Percentiles rank a stretch among this genome's conserved stretches.
Conservation (phyloP, 2,113 vertebrate genomes). For the Glareola pratincola region DNA sequence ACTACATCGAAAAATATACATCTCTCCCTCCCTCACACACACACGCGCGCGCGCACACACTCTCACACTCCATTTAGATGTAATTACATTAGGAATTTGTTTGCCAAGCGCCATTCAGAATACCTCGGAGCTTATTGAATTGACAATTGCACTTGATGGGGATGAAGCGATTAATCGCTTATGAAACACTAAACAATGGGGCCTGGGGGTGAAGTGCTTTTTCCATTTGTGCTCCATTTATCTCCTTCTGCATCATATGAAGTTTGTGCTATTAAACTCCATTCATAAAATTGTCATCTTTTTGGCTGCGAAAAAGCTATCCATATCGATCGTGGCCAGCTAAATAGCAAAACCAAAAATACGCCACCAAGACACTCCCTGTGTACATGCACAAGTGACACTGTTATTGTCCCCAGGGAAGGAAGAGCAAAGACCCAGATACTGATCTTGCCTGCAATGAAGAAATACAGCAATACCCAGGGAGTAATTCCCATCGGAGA, state of each 20-base stretch:
- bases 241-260: constrained; percentile 29
- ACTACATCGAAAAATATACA: fast-evolving
- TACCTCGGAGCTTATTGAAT: constrained; percentile 51
- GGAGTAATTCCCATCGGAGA: background rate
- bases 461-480: background rate
- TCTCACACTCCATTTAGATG: background rate
- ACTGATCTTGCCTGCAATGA: background rate
- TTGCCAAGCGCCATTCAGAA: background rate
- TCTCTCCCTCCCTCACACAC: fast-evolving
- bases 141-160: constrained; percentile 60
- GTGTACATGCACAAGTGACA: background rate
- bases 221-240: constrained; percentile 52
- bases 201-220: constrained; percentile 55
- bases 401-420: background rate
- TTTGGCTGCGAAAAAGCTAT: background rate
- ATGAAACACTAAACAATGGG: constrained; percentile 49
- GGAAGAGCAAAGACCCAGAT: background rate
- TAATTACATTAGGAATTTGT: constrained; percentile 30
- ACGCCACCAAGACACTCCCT: background rate
- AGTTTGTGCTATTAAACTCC: constrained; percentile 6
- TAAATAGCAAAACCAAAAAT: background rate
- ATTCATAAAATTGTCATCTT: constrained; percentile 23
- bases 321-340: background rate
- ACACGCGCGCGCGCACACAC: background rate
- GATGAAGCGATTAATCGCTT: constrained; percentile 62